Base-by-base conservation (phyloP, 2,113 vertebrate genomes). In the Noturus placidus region DNA sequence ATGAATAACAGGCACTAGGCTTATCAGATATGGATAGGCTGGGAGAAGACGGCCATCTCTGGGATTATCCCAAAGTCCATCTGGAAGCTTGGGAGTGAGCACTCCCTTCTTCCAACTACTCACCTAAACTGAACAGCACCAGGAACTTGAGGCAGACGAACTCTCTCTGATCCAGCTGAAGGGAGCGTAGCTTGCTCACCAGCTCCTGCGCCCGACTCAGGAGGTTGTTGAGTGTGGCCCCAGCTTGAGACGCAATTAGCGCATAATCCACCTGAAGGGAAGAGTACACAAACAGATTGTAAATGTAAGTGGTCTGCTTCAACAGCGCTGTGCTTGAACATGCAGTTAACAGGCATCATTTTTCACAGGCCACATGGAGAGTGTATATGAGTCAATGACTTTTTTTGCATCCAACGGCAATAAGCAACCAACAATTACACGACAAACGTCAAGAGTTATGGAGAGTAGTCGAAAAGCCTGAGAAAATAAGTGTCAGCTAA, bases 101-200 rank as follows among this genome's bases (percentile, higher is more conserved):
- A 30, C 81, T 78, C 84, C 84, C 10, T 42, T 59, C 74, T 42
- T 82, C 19, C 72, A 69, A 52, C 17, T 25, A 93, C 98, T 95
- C 94, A 99, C 98, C 98, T 92, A 98, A 94, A 93, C 98, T 99
- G 93, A 99, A 99, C 77, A 99, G 97, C 92, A 99, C 98, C 93
- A 99, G 93, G 94, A 99, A 99, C 95, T 99, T 99, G 93, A 99
- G 96, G 94, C 98, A 99, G 90, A 99, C 98, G 25, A 99, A 99
- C 92, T 99, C 98, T 91, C 98, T 96, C 88, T 98, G 97, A 92
- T 99, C 98, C 61, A 99, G 95, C 95, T 99, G 98, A 15, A 99
- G 95, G 0, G 97, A 96, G 13, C 97, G 97, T 74, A 99, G 96
- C 92, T 98, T 99, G 86, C 94, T 95, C 93, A 99, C 97, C 76